Base-by-base conservation (phyloP, 1,140 invertebrate species). In the Bacillus rossius region DNA sequence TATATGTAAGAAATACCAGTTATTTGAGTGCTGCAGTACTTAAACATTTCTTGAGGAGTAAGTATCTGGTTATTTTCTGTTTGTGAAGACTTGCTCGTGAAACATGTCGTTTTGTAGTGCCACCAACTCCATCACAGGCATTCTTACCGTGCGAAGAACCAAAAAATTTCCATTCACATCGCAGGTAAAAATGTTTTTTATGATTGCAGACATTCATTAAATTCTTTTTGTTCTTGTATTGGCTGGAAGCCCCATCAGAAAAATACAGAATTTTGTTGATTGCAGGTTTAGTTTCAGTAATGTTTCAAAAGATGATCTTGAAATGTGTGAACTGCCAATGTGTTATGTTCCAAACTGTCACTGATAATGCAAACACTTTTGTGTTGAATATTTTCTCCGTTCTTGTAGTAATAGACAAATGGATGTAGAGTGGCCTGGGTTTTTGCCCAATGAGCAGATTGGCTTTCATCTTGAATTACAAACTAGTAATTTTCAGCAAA, bases 181-280 rank as follows among this genome's bases (percentile, higher is more conserved):
- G 25, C 7, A 71, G 16, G 14, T 48, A 49, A 54, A 67, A 70
- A 62, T 70, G 64, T 37, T 64, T 45, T 53, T 64, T 22, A 42
- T 69, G 65, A 23, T 58, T 26, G 37, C 64, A 62, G 1, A 73
- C 52, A 59, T 73, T 70, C 8, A 49, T 16, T 51, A 72, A 62
- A 52, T 68, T 67, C 43, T 65, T 65, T 8, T 42, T 43, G 56
- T 71, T 73, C 63, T 71, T 72, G 51, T 68, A 73, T 43, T 73
- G 70, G 26, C 57, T 60, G 20, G 60, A 49, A 45, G 56, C 61
- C 8, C 69, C 70, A 63, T 70, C 69, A 43, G 59, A 60, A 56
- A 72, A 69, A 55, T 68, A 68, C 56, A 67, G 42, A 65, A 70
- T 61, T 37, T 60, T 62, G 10, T 55, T n/a, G 47, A 23, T 43